Percentiles rank a stretch among this genome's conserved stretches.
Evolutionary conservation across 2,113 vertebrate species (phyloP).

Genomic region (Cebidichthys violaceus): DNA sequence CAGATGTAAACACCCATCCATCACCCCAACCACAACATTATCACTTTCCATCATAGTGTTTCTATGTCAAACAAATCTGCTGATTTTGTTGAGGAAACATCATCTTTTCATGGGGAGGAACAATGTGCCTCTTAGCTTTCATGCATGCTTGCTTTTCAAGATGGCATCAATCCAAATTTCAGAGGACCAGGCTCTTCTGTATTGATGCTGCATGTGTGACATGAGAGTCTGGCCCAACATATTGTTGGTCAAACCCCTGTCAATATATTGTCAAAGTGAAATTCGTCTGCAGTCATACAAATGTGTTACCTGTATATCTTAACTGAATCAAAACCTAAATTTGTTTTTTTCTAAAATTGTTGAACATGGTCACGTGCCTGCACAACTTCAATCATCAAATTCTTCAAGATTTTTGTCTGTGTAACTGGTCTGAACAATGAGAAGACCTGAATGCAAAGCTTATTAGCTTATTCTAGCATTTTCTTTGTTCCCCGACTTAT

Average conservation of each 20-base stretch:
- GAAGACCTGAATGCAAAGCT: background rate
- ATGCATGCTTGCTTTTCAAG: constrained; percentile 11
- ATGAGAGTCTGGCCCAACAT: constrained; percentile 1
- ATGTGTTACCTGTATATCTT: constrained; percentile 16
- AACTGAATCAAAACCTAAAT: background rate
- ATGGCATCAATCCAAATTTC: background rate
- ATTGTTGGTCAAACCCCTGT: constrained; percentile 6
- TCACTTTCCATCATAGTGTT: constrained; percentile 50
- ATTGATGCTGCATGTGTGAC: background rate
- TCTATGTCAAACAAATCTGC: constrained; percentile 62
- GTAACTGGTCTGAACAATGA: background rate
- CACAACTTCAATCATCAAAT: background rate
- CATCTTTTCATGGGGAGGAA: constrained; percentile 18
- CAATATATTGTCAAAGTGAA: background rate
- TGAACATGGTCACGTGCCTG: background rate
- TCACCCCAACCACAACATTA: constrained; percentile 62
- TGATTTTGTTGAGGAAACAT: constrained; percentile 38
- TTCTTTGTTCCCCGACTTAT: background rate
- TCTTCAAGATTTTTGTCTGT: background rate
- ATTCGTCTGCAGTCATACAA: background rate
- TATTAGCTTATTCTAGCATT: background rate
- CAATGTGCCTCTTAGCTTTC: constrained; percentile 21
- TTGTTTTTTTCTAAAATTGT: constrained; percentile 17
- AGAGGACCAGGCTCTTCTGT: background rate
- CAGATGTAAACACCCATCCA: constrained; percentile 72